A percentile compares a stretch with the other conserved stretches of the same genome.
Evolutionary conservation across 2,888 invertebrate species (phyloP).

Genomic region (Agrilus biguttatus): DNA sequence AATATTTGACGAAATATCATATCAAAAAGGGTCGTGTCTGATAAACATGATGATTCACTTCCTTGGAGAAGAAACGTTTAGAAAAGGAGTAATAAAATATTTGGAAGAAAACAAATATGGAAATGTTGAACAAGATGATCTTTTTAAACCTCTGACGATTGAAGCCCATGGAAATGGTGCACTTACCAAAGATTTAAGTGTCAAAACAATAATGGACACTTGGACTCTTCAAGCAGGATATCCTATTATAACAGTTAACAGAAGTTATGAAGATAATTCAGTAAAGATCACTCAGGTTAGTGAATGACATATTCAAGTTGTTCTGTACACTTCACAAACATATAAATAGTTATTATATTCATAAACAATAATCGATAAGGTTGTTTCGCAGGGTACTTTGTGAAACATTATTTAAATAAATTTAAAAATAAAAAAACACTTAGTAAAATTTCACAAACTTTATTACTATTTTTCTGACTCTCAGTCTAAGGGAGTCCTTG

Average conservation of each 20-base stretch:
- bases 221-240: conserved; percentile 81
- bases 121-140: conserved; percentile 71
- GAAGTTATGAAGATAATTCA: conserved; percentile 41
- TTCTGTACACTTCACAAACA: no score
- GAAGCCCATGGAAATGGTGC: conserved; percentile 36
- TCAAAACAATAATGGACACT: conserved; percentile 67
- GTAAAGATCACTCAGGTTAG: conserved; percentile 44
- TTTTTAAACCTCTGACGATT: conserved; percentile 62
- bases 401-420: no score
- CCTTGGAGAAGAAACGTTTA: conserved; percentile 64
- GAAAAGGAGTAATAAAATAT: conserved; percentile 51
- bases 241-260: conserved; percentile 53
- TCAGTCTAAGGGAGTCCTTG: no score
- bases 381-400: no score
- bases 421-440: no score
- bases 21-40: conserved; percentile 81
- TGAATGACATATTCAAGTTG: no score
- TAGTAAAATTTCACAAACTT: no score
- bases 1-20: conserved; percentile 77
- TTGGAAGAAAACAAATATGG: conserved; percentile 46
- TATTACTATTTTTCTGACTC: no score
- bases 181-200: conserved; percentile 40
- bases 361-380: no score
- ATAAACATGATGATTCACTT: conserved; percentile 87
- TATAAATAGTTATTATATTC: no score